A percentile compares a stretch with the other conserved stretches of the same genome.
These are phyloP conservation scores for Drosophila prolongata DNA, from an alignment of 2,888 invertebrate species.

Conservation along the genomic window DNA sequence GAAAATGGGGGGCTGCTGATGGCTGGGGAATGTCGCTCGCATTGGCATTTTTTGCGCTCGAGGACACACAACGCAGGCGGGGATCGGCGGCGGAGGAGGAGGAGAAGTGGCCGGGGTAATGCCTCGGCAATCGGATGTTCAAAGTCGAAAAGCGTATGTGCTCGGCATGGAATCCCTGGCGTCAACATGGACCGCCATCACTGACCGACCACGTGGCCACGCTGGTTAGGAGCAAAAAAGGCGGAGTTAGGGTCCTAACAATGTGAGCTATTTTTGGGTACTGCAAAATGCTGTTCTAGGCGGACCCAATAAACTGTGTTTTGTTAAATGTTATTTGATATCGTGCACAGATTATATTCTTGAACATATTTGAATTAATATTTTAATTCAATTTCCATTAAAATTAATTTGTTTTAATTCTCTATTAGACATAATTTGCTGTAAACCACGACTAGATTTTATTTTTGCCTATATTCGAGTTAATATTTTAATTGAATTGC, in stretches of 20 bases:
- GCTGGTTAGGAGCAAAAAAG: background rate
- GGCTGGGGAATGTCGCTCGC: slow-evolving; percentile 41
- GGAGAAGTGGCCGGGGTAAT: slow-evolving; percentile 43
- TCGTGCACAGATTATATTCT: too few species aligned
- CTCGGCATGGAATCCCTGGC: slow-evolving; percentile 65
- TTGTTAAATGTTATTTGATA: too few species aligned
- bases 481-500: too few species aligned
- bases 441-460: too few species aligned
- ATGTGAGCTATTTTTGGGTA: background rate
- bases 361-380: too few species aligned
- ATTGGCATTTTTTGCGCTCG: slow-evolving; percentile 78
- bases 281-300: background rate
- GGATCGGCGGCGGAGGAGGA: background rate
- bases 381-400: too few species aligned
- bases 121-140: slow-evolving; percentile 78
- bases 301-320: background rate
- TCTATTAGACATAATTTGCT: too few species aligned
- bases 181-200: slow-evolving; percentile 22
- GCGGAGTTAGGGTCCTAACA: slow-evolving; percentile 2
- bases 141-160: slow-evolving; percentile 80
- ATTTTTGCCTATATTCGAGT: too few species aligned
- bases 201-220: slow-evolving; percentile 43
- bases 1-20: slow-evolving; percentile 14
- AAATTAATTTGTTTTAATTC: too few species aligned
- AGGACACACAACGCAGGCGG: slow-evolving; percentile 59